phyloP scores from a whole-genome alignment of 2,797 vertebrate genomes.

The Chaenodraco wilsoni region DNA sequence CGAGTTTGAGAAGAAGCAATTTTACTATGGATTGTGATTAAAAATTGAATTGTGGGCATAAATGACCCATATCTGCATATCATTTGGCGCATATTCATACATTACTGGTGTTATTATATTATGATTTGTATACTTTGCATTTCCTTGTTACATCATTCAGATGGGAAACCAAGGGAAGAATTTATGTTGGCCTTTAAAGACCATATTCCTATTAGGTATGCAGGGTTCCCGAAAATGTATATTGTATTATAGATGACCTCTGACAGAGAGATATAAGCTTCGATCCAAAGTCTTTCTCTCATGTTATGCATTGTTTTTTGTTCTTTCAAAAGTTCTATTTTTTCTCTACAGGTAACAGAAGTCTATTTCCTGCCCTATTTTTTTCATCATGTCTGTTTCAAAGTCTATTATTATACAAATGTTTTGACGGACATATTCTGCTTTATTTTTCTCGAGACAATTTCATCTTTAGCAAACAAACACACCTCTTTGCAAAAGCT shows the following conservation, averaged over 20 bases:
- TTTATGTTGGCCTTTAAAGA: background rate
- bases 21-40: slow-evolving; percentile 7
- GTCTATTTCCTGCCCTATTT: slow-evolving; percentile 32
- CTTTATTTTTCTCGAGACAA: slow-evolving; percentile 54
- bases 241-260: background rate
- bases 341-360: slow-evolving; percentile 9
- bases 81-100: too few relatives aligned
- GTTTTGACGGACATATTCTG: slow-evolving; percentile 38
- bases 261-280: slow-evolving; percentile 8
- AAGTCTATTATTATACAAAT: slow-evolving; percentile 30
- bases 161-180: too few relatives aligned
- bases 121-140: too few relatives aligned
- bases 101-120: too few relatives aligned
- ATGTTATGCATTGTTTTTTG: background rate
- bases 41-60: slow-evolving; percentile 33
- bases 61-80: slow-evolving; percentile 12
- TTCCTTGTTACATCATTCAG: too few relatives aligned
- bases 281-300: background rate
- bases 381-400: slow-evolving; percentile 29
- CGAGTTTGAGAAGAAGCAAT: slow-evolving; percentile 5
- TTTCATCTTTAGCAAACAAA: slow-evolving; percentile 62
- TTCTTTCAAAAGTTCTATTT: background rate
- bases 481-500: slow-evolving; percentile 60
- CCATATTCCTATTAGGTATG: background rate
- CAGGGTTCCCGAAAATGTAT: slow-evolving; percentile 5